These are phyloP conservation scores for Redunca redunca DNA, from an alignment of 2,113 vertebrate species.

Conservation along the genomic window DNA sequence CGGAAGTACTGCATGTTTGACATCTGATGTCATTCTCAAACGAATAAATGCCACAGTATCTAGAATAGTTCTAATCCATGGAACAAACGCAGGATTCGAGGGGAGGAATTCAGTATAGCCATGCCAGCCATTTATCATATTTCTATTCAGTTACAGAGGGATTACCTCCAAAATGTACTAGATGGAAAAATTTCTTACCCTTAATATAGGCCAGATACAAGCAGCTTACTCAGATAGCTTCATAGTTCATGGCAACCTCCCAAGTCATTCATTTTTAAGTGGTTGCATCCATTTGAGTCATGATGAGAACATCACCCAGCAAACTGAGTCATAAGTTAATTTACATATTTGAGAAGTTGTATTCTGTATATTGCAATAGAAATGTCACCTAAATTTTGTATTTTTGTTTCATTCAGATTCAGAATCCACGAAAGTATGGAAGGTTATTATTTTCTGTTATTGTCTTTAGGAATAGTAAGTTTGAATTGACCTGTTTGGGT, in stretches of 20 bases:
- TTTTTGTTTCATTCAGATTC: conserved; percentile 46
- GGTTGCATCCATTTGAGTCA: conserved; percentile 67
- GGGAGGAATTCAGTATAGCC: conserved; percentile 23
- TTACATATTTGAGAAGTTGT: conserved; percentile 57
- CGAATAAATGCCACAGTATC: conserved; percentile 38
- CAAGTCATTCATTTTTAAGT: conserved; percentile 64
- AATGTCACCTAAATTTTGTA: conserved; percentile 5
- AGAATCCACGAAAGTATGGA: not conserved
- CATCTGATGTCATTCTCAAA: conserved; percentile 52
- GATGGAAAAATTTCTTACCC: conserved; percentile 41
- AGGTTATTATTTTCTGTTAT: conserved; percentile 22
- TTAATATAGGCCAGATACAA: conserved; percentile 49
- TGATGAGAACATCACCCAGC: conserved; percentile 54
- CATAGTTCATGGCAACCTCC: conserved; percentile 29
- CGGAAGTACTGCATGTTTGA: conserved; percentile 38
- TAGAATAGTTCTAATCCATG: conserved; percentile 17
- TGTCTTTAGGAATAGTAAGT: not conserved
- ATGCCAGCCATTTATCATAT: not conserved
- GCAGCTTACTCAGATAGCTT: conserved; percentile 47
- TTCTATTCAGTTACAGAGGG: conserved; percentile 31
- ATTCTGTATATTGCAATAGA: conserved; percentile 42
- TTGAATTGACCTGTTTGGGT: not conserved
- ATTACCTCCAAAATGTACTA: conserved; percentile 60
- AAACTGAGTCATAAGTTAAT: conserved; percentile 58
- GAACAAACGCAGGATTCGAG: conserved; percentile 46